Conservation (phyloP, 2,113 vertebrate species). For the Chionodraco myersi region DNA sequence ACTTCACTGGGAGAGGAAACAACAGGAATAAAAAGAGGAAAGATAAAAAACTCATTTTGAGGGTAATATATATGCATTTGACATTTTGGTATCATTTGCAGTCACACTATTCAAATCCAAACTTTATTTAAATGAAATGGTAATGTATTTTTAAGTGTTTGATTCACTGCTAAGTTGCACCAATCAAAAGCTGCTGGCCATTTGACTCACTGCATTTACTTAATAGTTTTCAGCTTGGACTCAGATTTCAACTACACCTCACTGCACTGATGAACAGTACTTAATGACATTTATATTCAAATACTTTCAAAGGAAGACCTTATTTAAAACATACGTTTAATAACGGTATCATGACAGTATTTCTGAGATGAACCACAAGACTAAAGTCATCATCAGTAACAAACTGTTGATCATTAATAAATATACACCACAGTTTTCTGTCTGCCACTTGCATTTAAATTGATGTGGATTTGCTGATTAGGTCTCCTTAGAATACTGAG, state of each 20-base stretch:
- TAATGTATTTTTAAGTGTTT: background rate
- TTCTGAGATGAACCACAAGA: background rate
- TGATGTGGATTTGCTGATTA: constrained; percentile 26
- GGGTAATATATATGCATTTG: background rate
- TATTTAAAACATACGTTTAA: background rate
- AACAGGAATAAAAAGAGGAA: background rate
- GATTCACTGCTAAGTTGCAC: background rate
- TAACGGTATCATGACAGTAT: background rate
- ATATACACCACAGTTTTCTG: constrained; percentile 1
- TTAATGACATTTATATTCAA: background rate
- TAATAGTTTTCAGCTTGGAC: background rate
- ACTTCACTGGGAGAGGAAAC: background rate
- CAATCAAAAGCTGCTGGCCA: background rate
- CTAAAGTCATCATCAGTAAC: background rate
- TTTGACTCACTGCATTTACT: background rate
- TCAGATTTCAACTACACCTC: no score
- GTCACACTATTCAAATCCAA: background rate
- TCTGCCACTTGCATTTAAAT: constrained; percentile 5
- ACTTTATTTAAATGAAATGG: background rate
- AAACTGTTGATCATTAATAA: background rate
- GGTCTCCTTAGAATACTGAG: constrained; percentile 23
- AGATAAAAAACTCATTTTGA: background rate
- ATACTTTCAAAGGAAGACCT: background rate
- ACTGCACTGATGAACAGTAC: background rate
- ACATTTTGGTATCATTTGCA: background rate